Evolutionary conservation across 2,113 vertebrate species (phyloP).

Genomic region (Channa argus): DNA sequence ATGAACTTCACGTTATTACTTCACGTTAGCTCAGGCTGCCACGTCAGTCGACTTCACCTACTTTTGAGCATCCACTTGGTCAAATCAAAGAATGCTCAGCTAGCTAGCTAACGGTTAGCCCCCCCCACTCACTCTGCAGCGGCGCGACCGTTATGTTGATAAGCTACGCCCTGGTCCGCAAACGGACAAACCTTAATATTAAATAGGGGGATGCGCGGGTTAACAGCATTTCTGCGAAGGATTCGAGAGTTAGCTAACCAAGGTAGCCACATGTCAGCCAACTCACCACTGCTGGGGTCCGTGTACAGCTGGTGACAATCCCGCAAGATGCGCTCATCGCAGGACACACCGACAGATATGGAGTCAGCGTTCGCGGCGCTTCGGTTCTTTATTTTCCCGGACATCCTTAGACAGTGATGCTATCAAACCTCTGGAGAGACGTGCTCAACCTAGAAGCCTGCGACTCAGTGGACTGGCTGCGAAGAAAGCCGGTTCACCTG

Average conservation of each 20-base stretch:
- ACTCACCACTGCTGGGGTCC: constrained; percentile 82
- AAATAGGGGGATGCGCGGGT: neutral
- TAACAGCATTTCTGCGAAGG: too few species aligned
- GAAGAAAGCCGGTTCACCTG: constrained; percentile 17
- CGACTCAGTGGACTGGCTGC: neutral
- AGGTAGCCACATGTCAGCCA: neutral
- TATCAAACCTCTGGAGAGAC: neutral
- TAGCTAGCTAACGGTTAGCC: constrained; percentile 46
- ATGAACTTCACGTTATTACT: too few species aligned
- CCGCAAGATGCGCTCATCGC: constrained; percentile 84
- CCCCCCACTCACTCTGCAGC: neutral
- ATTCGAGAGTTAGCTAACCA: too few species aligned
- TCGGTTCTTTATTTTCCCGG: constrained; percentile 83
- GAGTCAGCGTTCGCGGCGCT: constrained; percentile 81
- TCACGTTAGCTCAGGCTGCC: neutral
- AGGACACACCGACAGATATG: constrained; percentile 75
- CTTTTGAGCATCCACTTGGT: neutral
- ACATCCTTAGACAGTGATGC: constrained; percentile 68
- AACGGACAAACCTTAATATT: neutral
- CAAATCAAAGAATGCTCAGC: neutral
- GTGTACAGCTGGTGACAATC: constrained; percentile 86
- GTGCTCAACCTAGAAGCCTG: too few species aligned
- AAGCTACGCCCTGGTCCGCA: neutral
- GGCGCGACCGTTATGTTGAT: neutral
- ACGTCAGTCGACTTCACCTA: neutral